These are phyloP conservation scores for Dinoponera quadriceps DNA, from an alignment of 1,140 invertebrate species.

Conservation along the genomic window DNA sequence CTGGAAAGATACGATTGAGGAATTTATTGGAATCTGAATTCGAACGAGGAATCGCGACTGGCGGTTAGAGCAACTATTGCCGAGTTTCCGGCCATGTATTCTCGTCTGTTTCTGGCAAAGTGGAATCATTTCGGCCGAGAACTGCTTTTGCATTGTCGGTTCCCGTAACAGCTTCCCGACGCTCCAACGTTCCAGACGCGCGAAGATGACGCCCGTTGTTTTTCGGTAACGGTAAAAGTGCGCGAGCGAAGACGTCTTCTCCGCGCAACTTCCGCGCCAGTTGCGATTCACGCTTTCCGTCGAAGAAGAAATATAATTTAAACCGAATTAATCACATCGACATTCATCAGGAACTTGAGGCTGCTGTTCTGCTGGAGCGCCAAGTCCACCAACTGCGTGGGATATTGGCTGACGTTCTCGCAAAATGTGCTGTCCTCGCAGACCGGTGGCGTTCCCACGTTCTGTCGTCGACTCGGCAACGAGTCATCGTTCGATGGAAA, in stretches of 20 bases:
- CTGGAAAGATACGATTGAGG: background rate
- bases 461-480: accelerated
- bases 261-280: too few species aligned
- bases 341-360: slow-evolving; percentile 47
- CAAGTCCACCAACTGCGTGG: slow-evolving; percentile 38
- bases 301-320: background rate
- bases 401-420: slow-evolving; percentile 44
- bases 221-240: background rate
- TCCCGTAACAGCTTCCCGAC: background rate
- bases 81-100: too few species aligned
- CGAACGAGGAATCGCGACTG: background rate
- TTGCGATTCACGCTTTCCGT: background rate
- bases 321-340: slow-evolving; percentile 51
- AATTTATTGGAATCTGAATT: background rate
- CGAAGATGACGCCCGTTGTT: background rate
- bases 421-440: slow-evolving; percentile 56
- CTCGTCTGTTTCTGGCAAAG: too few species aligned
- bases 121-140: too few species aligned
- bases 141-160: too few species aligned
- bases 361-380: slow-evolving; percentile 53
- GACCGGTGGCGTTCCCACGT: background rate
- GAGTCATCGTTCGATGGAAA: slow-evolving; percentile 48
- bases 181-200: background rate
- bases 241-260: background rate
- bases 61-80: too few species aligned